These are phyloP conservation scores for Euglossa dilemma DNA, from an alignment of 1,140 invertebrate species.

Conservation along the genomic window DNA sequence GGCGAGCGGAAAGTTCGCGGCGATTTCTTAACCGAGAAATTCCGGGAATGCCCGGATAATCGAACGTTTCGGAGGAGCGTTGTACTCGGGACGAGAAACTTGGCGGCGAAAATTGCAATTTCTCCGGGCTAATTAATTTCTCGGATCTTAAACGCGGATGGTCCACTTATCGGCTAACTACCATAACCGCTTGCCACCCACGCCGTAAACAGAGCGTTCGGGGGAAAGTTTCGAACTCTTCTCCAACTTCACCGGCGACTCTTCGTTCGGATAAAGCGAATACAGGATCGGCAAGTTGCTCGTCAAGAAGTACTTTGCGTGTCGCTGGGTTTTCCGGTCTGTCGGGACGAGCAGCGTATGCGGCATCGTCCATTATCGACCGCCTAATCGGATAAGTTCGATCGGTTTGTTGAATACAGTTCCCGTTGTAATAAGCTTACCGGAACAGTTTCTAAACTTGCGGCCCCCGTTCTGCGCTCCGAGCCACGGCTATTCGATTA, in stretches of 20 bases:
- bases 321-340: not conserved
- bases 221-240: not conserved
- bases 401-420: conserved; percentile 54
- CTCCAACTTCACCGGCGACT: not conserved
- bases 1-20: too few species aligned
- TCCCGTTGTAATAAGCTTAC: conserved; percentile 51
- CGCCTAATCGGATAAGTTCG: conserved; percentile 51
- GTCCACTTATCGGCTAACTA: not conserved
- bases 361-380: conserved; percentile 42
- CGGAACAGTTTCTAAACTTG: conserved; percentile 46
- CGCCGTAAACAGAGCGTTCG: not conserved
- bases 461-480: not conserved
- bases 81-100: too few species aligned
- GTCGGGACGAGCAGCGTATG: not conserved
- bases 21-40: too few species aligned
- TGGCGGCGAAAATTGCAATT: too few species aligned
- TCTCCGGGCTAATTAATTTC: not conserved
- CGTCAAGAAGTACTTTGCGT: not conserved
- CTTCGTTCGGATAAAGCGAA: not conserved
- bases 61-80: not conserved
- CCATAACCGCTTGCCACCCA: not conserved
- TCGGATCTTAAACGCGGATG: not conserved
- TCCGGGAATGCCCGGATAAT: too few species aligned
- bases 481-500: conserved; percentile 40
- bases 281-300: not conserved